Percentiles rank a stretch among this genome's conserved stretches.
These are phyloP conservation scores for Paralichthys olivaceus DNA, from an alignment of 2,113 vertebrate genomes.

Conservation along the genomic window DNA sequence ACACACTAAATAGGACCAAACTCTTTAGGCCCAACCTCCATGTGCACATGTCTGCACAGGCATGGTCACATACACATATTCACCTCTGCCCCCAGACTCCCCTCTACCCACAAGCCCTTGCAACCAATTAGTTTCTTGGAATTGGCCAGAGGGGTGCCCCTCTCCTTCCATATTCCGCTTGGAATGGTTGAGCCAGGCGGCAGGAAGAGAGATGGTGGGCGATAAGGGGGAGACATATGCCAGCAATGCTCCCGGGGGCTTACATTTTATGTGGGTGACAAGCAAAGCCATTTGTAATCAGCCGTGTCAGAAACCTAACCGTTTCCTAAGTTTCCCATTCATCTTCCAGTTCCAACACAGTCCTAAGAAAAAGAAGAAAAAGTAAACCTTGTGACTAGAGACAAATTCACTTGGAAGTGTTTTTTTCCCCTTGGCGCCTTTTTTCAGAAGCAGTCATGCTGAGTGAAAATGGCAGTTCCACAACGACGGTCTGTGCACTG, in stretches of 20 bases:
- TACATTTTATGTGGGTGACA: conserved; percentile 37
- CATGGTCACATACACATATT: conserved; percentile 26
- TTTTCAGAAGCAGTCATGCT: conserved; percentile 5
- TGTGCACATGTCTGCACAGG: conserved; percentile 6
- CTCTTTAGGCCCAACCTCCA: background rate
- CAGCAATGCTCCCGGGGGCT: conserved; percentile 24
- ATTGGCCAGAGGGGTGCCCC: conserved; percentile 23
- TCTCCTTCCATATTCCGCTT: conserved; percentile 17
- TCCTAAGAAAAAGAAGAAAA: background rate
- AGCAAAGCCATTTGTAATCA: conserved; percentile 31
- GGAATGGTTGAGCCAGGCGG: conserved; percentile 23
- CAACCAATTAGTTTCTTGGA: conserved; percentile 43
- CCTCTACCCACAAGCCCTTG: conserved; percentile 33
- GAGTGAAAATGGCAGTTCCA: conserved; percentile 21
- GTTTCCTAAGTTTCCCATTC: conserved; percentile 1
- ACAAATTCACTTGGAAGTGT: conserved; percentile 10
- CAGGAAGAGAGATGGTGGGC: conserved; percentile 38
- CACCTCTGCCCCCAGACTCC: conserved; percentile 26
- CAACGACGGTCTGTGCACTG: conserved; percentile 38
- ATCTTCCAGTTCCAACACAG: background rate
- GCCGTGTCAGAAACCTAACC: background rate
- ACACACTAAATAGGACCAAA: conserved; percentile 26
- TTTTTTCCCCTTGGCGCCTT: conserved; percentile 6
- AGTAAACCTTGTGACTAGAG: background rate
- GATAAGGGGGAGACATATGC: conserved; percentile 30